Conservation (phyloP, 2,113 vertebrate species). For the Eclectus roratus region DNA sequence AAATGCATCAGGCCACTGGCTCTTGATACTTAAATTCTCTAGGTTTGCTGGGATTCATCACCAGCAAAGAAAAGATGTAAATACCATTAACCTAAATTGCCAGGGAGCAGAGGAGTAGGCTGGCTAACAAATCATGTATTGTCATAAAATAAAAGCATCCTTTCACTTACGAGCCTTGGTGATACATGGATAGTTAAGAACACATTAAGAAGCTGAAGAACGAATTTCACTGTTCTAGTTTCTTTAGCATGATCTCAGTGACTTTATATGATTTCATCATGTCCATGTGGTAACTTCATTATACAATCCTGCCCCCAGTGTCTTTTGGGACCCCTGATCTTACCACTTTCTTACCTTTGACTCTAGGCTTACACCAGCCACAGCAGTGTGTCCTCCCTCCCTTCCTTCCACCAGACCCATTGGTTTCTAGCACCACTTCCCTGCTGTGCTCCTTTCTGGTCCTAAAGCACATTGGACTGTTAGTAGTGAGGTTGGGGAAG, state of each 20-base stretch:
- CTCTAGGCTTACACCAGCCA: not conserved
- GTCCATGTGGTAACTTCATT: not conserved
- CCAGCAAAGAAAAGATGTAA: not conserved
- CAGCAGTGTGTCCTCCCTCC: not conserved
- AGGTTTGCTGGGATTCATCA: not conserved
- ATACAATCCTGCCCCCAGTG: not conserved
- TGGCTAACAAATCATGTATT: not conserved
- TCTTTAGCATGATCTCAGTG: not conserved
- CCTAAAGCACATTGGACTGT: not conserved
- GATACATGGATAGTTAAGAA: not conserved
- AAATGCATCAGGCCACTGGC: no score
- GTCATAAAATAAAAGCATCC: not conserved
- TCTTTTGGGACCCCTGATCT: not conserved
- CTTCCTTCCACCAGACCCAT: not conserved
- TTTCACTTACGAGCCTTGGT: not conserved
- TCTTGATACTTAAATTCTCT: not conserved
- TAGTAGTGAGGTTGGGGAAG: not conserved
- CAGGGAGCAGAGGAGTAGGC: not conserved
- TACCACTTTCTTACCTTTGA: not conserved
- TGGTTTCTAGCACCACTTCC: not conserved
- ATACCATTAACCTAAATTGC: not conserved
- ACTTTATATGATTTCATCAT: not conserved
- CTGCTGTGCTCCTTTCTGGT: not conserved
- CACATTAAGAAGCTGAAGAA: not conserved
- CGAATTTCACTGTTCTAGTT: not conserved